Conservation (phyloP, 2,888 invertebrate species). For the Eugnorisma glareosa region DNA sequence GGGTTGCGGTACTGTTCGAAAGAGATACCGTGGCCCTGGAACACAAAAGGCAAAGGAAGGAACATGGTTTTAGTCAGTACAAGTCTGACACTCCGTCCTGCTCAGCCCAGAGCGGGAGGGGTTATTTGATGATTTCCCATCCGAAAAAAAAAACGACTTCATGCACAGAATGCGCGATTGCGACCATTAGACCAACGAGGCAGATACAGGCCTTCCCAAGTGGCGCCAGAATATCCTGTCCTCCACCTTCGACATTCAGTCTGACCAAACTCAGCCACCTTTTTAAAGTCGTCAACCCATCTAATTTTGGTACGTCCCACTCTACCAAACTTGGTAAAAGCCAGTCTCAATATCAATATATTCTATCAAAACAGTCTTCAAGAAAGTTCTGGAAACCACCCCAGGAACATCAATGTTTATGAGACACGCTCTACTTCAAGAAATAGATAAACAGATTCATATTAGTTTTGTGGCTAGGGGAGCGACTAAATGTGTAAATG, state of each 20-base stretch:
- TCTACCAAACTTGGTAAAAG: neutral
- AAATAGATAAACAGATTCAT: constrained; percentile 46
- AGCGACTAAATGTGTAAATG: constrained; percentile 18
- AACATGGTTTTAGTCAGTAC: no score
- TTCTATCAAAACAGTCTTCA: neutral
- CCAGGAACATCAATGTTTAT: constrained; percentile 15
- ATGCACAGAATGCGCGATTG: no score
- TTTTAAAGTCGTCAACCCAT: neutral
- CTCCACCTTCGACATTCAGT: neutral
- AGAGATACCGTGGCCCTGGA: no score
- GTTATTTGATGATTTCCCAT: no score
- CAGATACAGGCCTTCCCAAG: no score
- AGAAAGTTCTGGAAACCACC: constrained; percentile 4
- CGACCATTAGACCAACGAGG: no score
- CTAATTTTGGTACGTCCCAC: neutral
- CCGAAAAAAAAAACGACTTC: no score
- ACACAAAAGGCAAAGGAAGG: no score
- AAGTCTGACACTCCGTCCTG: no score
- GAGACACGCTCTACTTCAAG: constrained; percentile 2
- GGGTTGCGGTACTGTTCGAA: no score
- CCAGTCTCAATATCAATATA: neutral
- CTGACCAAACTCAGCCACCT: neutral
- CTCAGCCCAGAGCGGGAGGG: no score
- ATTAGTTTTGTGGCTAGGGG: constrained; percentile 48
- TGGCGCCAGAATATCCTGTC: neutral